Evolutionary conservation across 2,888 invertebrate species (phyloP).

Genomic region (Plebejus melissa): DNA sequence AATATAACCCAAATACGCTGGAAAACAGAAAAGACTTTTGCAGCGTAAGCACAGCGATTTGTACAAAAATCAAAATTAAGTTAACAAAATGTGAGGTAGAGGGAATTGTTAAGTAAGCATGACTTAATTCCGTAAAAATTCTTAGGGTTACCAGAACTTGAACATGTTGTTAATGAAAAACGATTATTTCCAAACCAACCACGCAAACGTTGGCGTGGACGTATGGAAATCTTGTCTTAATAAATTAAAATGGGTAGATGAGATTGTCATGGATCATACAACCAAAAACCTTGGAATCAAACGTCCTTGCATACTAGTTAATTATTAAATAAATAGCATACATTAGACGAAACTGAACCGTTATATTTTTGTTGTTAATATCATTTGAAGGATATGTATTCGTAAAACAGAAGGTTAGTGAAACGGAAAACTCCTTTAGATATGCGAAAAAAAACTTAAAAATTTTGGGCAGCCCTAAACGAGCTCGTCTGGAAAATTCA

Average conservation of each 20-base stretch:
- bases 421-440: background rate
- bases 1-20: conserved; percentile 17
- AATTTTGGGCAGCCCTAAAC: background rate
- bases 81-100: conserved; percentile 21
- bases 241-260: too few relatives aligned
- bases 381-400: too few relatives aligned
- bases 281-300: too few relatives aligned
- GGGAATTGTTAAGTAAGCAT: conserved; percentile 20
- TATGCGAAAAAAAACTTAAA: background rate
- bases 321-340: too few relatives aligned
- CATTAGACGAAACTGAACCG: too few relatives aligned
- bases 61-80: conserved; percentile 16
- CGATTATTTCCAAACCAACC: background rate
- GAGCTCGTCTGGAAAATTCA: conserved; percentile 28
- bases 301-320: too few relatives aligned
- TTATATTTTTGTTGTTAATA: too few relatives aligned
- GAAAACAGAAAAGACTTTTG: conserved; percentile 16
- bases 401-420: too few relatives aligned
- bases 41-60: conserved; percentile 9
- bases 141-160: background rate
- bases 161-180: background rate
- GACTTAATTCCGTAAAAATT: conserved; percentile 18
- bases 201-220: too few relatives aligned
- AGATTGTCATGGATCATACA: too few relatives aligned
- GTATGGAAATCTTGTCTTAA: too few relatives aligned